Evolutionary conservation across 2,888 invertebrate species (phyloP).

Genomic region (Argyresthia albistria): DNA sequence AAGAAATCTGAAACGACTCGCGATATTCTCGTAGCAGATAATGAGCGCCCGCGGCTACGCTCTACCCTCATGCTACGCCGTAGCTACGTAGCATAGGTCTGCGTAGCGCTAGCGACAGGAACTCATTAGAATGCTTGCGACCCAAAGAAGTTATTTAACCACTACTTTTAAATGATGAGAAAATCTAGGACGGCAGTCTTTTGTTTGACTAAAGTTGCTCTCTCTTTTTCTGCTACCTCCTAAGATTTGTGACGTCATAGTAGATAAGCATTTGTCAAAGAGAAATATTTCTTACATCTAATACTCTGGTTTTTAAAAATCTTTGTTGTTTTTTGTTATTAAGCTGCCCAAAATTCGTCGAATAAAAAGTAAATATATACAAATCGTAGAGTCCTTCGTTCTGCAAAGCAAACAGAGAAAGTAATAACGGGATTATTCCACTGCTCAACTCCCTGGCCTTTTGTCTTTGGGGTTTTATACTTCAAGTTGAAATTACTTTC

Average conservation of each 20-base stretch:
- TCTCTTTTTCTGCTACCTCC: too few relatives aligned
- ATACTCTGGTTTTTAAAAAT: too few relatives aligned
- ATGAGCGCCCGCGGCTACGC: slow-evolving; percentile 8
- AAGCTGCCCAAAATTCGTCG: too few relatives aligned
- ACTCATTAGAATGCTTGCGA: slow-evolving; percentile 1
- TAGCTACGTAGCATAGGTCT: slow-evolving; percentile 1
- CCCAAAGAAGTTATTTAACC: not conserved
- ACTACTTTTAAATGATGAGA: not conserved
- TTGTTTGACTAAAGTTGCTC: too few relatives aligned
- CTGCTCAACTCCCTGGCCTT: not conserved
- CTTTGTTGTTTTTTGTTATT: too few relatives aligned
- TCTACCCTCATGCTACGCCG: not conserved
- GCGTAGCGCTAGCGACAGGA: not conserved
- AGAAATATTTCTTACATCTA: too few relatives aligned
- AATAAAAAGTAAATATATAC: too few relatives aligned
- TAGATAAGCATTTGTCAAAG: too few relatives aligned
- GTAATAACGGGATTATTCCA: not conserved
- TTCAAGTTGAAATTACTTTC: not conserved
- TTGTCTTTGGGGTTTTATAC: not conserved
- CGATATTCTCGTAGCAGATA: not conserved
- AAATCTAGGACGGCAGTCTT: too few relatives aligned
- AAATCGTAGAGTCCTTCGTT: not conserved
- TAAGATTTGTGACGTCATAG: too few relatives aligned
- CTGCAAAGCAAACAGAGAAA: not conserved
- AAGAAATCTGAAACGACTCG: not conserved